Conservation (phyloP, 2,113 vertebrate species). For the Zingel zingel region DNA sequence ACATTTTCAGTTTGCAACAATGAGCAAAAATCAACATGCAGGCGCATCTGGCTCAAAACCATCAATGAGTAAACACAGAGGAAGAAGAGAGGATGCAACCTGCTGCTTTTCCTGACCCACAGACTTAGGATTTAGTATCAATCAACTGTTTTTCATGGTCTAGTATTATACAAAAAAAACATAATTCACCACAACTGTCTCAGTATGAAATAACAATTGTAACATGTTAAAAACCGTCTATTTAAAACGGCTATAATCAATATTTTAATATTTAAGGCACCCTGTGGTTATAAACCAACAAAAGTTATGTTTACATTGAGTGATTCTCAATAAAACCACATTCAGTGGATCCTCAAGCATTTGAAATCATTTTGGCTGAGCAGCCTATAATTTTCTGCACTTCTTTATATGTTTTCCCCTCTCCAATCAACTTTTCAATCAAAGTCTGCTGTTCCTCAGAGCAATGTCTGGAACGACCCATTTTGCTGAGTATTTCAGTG, state of each 20-base stretch:
- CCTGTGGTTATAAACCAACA: background rate
- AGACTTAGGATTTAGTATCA: background rate
- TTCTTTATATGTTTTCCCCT: too few relatives aligned
- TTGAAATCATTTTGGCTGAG: too few relatives aligned
- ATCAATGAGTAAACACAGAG: background rate
- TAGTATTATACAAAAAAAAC: background rate
- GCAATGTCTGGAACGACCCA: too few relatives aligned
- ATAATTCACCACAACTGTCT: background rate
- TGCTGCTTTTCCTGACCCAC: background rate
- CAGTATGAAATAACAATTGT: background rate
- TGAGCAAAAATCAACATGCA: background rate
- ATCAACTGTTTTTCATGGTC: background rate
- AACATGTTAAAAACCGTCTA: background rate
- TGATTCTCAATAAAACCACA: background rate
- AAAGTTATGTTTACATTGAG: background rate
- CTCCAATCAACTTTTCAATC: too few relatives aligned
- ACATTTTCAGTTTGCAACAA: slow-evolving; percentile 39
- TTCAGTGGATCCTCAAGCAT: background rate
- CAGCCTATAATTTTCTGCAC: too few relatives aligned
- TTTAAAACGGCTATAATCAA: background rate
- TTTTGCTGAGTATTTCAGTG: too few relatives aligned
- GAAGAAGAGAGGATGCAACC: slow-evolving; percentile 2
- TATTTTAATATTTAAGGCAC: background rate
- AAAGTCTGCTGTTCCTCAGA: too few relatives aligned
- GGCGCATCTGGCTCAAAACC: background rate